phyloP scores from a whole-genome alignment of 1,140 invertebrate species.

The Daktulosphaira vitifoliae region DNA sequence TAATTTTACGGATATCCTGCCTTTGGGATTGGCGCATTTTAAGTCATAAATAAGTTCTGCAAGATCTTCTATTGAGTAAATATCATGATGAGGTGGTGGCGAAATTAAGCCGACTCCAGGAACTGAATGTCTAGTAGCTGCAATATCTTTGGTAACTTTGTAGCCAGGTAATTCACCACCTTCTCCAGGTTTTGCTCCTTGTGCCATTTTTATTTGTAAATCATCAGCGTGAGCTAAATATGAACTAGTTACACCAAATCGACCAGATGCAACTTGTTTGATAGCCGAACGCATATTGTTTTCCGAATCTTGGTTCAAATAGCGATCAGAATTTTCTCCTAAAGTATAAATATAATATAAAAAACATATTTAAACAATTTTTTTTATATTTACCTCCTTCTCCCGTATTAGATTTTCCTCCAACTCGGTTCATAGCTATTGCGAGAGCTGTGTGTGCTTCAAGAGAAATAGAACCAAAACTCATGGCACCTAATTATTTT shows the following conservation, averaged over 20 bases:
- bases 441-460: conserved; percentile 93
- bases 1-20: conserved; percentile 93
- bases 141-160: conserved; percentile 87
- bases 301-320: conserved; percentile 66
- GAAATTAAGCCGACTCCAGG: conserved; percentile 96
- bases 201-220: conserved; percentile 97
- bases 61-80: conserved; percentile 98
- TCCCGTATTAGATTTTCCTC: conserved; percentile 66
- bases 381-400: conserved; percentile 52
- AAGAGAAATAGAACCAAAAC: conserved; percentile 83
- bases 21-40: conserved; percentile 92
- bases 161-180: conserved; percentile 88
- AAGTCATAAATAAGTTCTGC: conserved; percentile 97
- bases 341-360: conserved; percentile 9
- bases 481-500: conserved; percentile 65
- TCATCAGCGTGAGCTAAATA: conserved; percentile 95
- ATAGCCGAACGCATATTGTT: conserved; percentile 71
- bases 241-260: conserved; percentile 95
- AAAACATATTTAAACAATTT: not conserved
- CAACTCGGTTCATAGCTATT: conserved; percentile 88
- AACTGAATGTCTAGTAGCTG: conserved; percentile 88
- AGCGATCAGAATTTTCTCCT: conserved; percentile 79
- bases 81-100: conserved; percentile 97
- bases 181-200: conserved; percentile 93
- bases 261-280: conserved; percentile 90